Evolutionary conservation across 2,888 invertebrate genomes (phyloP), one percentile per base, ranked within the genome.

Genomic region (Drosophila mercatorum): DNA sequence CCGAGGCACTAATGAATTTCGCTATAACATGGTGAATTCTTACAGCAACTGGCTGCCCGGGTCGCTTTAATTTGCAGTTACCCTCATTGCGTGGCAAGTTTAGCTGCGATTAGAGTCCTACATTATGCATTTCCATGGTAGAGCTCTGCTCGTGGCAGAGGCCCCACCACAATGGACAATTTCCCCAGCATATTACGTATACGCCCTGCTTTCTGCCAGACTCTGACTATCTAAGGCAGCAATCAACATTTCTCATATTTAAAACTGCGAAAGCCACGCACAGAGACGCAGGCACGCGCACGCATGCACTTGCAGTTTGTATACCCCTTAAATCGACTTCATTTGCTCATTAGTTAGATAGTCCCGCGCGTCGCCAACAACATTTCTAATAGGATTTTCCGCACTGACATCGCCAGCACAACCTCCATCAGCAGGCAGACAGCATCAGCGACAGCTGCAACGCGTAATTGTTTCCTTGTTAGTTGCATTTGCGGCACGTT

Each of bases 401-500:
- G 64, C 68, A 65, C 57, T 69, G 49, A 55, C 62, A 69, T 64
- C 53, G 55, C 51, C 40, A 46, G 58, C 62, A 58, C 56, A 67
- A 56, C 43, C 47, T 8, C 47, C 28, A 14, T 31, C n/a, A 31
- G 14, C 34, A 12, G 14, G 36, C 31, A 36, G 51, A 3, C n/a
- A 51, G n/a, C 44, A 34, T 41, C 44, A 53, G 71, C 64, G 81
- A 59, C 89, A 80, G 83, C 87, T 80, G 83, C 80, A 72, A 38
- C 63, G 88, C 90, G 89, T 87, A 87, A 87, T 87, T 90, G 86
- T 87, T 87, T 90, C 86, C 86, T 88, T 87, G 90, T 90, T 87
- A 88, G 89, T 78, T 83, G 72, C 78, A 78, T 80, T 83, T 81
- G 83, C 49, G 77, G 79, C 89, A 86, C 87, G 89, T 88, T 78